A percentile compares a stretch with the other conserved stretches of the same genome.
Evolutionary conservation across 2,797 vertebrate species (phyloP).

Genomic region (Cossypha heuglini): DNA sequence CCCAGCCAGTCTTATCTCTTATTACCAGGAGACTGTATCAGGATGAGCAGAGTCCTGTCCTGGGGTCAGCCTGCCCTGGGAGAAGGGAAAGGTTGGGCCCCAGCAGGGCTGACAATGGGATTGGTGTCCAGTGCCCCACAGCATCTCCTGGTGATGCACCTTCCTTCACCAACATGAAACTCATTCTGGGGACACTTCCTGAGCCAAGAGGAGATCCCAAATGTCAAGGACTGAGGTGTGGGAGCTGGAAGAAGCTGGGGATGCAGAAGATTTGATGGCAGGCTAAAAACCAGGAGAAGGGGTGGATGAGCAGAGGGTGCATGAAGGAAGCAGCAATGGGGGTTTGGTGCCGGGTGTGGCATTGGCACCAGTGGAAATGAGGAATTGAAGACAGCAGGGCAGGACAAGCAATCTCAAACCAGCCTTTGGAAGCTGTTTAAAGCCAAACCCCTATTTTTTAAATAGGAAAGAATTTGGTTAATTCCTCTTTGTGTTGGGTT

Average conservation of each 20-base stretch:
- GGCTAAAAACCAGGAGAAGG: neutral
- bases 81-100: neutral
- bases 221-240: neutral
- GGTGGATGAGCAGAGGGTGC: neutral
- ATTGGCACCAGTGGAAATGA: accelerated
- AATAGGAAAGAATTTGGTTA: neutral
- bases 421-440: neutral
- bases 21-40: neutral
- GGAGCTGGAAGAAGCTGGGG: neutral
- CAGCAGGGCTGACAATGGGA: neutral
- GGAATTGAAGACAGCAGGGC: neutral
- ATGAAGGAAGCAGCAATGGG: accelerated
- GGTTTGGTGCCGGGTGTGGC: neutral
- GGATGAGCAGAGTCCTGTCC: neutral
- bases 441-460: accelerated
- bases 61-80: neutral
- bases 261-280: neutral
- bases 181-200: neutral
- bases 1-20: neutral
- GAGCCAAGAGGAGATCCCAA: neutral
- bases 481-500: neutral
- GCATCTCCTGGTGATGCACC: neutral
- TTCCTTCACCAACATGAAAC: accelerated
- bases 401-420: neutral
- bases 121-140: neutral